Percentiles rank a stretch among this genome's conserved stretches.
These are phyloP conservation scores for Pedicia rivosa DNA, from an alignment of 2,888 invertebrate genomes.

Conservation along the genomic window DNA sequence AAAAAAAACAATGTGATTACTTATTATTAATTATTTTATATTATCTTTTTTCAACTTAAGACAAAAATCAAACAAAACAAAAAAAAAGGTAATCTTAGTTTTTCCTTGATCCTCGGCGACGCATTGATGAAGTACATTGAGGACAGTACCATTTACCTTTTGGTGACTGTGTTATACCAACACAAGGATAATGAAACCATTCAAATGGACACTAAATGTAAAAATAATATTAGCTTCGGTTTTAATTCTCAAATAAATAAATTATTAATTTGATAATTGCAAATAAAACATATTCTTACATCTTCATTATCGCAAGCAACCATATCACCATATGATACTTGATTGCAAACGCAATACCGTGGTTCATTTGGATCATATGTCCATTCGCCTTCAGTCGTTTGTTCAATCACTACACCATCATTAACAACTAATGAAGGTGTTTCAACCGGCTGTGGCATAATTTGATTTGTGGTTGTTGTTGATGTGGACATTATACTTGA, in stretches of 20 bases:
- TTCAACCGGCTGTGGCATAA: constrained; percentile 6
- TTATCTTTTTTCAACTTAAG: no score
- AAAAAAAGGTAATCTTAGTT: constrained; percentile 42
- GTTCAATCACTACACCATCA: constrained; percentile 27
- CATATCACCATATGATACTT: constrained; percentile 97
- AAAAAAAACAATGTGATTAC: no score
- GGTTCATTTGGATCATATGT: constrained; percentile 93
- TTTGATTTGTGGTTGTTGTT: constrained; percentile 8
- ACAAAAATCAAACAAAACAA: no score
- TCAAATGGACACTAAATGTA: constrained; percentile 80
- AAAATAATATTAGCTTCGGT: constrained; percentile 11
- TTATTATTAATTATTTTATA: no score
- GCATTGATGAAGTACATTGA: constrained; percentile 79
- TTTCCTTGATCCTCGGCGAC: constrained; percentile 65
- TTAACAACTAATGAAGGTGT: constrained; percentile 16
- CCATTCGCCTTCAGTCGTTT: constrained; percentile 60
- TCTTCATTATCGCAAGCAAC: constrained; percentile 97
- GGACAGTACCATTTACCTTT: constrained; percentile 99
- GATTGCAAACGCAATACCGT: constrained; percentile 89
- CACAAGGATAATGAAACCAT: constrained; percentile 99
- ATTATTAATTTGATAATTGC: background rate
- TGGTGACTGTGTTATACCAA: constrained; percentile 88
- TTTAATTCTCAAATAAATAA: constrained; percentile 5
- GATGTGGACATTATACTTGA: constrained; percentile 2
- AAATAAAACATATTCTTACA: constrained; percentile 37